phyloP scores from a whole-genome alignment of 2,888 invertebrate species.

The Corbicula japonica region DNA sequence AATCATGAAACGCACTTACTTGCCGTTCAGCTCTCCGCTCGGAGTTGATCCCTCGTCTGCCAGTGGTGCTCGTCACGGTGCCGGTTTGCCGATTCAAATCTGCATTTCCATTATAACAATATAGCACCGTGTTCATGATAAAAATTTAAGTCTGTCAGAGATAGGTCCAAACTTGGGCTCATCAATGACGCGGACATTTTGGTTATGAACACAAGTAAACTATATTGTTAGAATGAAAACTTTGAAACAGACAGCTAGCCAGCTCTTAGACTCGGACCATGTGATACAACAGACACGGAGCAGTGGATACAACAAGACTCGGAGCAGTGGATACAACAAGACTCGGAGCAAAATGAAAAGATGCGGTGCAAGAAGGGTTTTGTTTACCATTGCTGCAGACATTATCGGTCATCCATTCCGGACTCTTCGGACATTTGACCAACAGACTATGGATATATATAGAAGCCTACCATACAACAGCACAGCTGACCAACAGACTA shows the following conservation, averaged over 20 bases:
- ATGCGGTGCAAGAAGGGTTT: not conserved
- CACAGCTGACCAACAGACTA: too few relatives aligned
- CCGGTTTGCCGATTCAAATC: slow-evolving; percentile 42
- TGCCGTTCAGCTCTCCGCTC: too few relatives aligned
- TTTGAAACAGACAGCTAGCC: slow-evolving; percentile 61
- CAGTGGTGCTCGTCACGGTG: slow-evolving; percentile 29
- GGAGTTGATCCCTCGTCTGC: slow-evolving; percentile 6
- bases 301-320: slow-evolving; percentile 14
- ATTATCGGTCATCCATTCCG: too few relatives aligned
- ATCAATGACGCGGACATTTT: not conserved
- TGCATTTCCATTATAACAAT: slow-evolving; percentile 26
- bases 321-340: slow-evolving; percentile 1
- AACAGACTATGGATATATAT: too few relatives aligned
- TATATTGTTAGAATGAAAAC: slow-evolving; percentile 24
- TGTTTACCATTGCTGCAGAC: slow-evolving; percentile 22
- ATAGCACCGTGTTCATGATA: slow-evolving; percentile 9
- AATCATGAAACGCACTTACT: slow-evolving; percentile 11
- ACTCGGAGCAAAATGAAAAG: slow-evolving; percentile 14
- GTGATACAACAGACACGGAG: slow-evolving; percentile 10
- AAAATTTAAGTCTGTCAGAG: slow-evolving; percentile 5
- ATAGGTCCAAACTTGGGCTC: slow-evolving; percentile 6
- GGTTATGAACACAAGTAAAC: not conserved
- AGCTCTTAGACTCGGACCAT: slow-evolving; percentile 51
- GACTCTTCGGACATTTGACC: too few relatives aligned
- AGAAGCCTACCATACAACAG: too few relatives aligned